Conservation (phyloP, 1,140 invertebrate genomes). For the Drosophila nebulosa region DNA sequence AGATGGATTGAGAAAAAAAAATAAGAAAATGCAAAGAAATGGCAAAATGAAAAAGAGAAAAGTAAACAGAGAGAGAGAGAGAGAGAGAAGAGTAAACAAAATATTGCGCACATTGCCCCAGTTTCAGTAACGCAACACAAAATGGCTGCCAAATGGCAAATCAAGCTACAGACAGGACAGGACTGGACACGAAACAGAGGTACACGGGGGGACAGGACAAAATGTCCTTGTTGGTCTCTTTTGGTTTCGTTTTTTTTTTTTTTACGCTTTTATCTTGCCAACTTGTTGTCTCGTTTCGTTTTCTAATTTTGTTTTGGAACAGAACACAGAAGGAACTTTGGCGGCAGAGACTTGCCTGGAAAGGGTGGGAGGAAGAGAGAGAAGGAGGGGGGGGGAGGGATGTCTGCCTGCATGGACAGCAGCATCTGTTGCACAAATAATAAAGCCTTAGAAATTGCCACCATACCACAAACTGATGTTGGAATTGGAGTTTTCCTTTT, state of each 20-base stretch:
- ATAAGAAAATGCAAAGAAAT: not conserved
- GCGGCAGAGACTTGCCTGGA: not conserved
- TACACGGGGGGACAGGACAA: not conserved
- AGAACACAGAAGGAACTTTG: not conserved
- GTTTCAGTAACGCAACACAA: constrained; percentile 18
- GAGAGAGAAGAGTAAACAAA: constrained; percentile 35
- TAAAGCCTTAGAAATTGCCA: constrained; percentile 40
- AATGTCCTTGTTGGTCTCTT: constrained; percentile 10
- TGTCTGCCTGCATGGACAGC: constrained; percentile 24
- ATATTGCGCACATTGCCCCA: constrained; percentile 60
- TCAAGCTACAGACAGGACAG: constrained; percentile 41
- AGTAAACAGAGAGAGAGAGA: not conserved
- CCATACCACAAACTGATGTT: constrained; percentile 22
- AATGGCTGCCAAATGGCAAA: constrained; percentile 50
- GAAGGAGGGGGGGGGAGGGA: not conserved
- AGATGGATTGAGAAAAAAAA: constrained; percentile 11
- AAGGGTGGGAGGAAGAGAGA: not conserved
- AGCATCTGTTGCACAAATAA: constrained; percentile 67
- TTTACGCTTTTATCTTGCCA: constrained; percentile 18
- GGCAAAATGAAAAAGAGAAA: not conserved
- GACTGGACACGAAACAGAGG: not conserved
- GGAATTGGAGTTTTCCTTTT: constrained; percentile 23
- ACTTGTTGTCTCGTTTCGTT: constrained; percentile 36
- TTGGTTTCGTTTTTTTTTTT: not conserved
- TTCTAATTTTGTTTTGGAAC: constrained; percentile 56